phyloP scores from a whole-genome alignment of 2,797 vertebrate species.

The Tauraco hartlaubi region DNA sequence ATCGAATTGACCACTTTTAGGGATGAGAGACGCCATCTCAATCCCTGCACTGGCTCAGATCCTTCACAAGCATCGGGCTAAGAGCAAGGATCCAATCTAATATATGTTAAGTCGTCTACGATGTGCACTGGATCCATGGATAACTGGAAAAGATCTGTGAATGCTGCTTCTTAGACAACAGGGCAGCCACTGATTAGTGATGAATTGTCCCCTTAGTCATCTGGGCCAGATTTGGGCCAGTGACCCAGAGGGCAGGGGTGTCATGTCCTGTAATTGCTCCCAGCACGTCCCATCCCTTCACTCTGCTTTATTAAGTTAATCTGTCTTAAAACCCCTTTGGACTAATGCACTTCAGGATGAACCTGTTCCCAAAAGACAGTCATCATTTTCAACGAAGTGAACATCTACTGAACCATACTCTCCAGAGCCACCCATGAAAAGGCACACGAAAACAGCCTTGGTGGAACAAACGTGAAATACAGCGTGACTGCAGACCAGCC shows the following conservation, averaged over 20 bases:
- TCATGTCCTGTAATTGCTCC: neutral
- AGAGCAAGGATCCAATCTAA: neutral
- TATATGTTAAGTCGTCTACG: neutral
- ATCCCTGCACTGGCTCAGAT: neutral
- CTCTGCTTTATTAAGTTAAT: conserved; percentile 57
- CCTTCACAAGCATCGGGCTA: neutral
- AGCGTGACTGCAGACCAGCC: neutral
- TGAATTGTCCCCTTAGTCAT: neutral
- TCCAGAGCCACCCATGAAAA: conserved; percentile 31
- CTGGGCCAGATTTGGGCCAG: neutral
- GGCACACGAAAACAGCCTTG: neutral
- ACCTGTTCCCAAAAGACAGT: conserved; percentile 31
- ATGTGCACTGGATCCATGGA: neutral
- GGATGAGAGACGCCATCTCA: neutral
- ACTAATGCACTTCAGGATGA: neutral
- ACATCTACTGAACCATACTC: conserved; percentile 37
- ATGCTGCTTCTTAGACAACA: neutral
- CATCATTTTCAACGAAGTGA: conserved; percentile 22
- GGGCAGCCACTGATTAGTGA: neutral
- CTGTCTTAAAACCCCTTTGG: conserved; percentile 23
- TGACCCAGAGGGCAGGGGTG: neutral
- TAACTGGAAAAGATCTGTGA: neutral
- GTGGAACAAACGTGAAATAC: neutral
- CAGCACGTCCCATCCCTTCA: neutral
- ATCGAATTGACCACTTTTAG: neutral